A percentile compares a stretch with the other conserved stretches of the same genome.
Conservation (phyloP, 1,140 invertebrate genomes). For the Mactra quadrangularis region DNA sequence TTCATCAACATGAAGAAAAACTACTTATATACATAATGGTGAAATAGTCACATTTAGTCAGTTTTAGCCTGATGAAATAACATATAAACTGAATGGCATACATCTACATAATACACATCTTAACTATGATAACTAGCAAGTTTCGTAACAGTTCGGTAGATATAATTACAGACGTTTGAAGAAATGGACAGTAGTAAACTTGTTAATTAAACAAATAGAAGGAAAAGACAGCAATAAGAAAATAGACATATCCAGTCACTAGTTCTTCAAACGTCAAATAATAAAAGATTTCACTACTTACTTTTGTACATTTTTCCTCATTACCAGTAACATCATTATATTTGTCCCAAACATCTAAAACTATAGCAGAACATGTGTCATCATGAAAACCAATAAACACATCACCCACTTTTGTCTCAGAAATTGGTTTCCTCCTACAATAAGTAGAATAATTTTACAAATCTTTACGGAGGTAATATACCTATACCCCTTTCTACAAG, state of each 20-base stretch:
- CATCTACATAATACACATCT: no score
- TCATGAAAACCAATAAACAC: slow-evolving; percentile 59
- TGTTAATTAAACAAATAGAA: neutral
- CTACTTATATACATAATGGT: no score
- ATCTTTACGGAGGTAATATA: no score
- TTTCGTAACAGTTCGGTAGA: no score
- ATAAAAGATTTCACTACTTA: neutral
- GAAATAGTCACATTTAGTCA: no score
- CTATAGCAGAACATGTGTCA: slow-evolving; percentile 74
- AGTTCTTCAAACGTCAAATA: neutral
- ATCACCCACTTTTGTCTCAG: neutral
- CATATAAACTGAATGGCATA: no score
- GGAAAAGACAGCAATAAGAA: neutral
- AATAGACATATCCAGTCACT: neutral
- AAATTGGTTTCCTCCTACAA: neutral
- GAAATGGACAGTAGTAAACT: neutral
- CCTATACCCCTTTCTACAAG: no score
- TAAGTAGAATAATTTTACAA: no score
- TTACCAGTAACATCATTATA: neutral
- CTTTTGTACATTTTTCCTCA: neutral
- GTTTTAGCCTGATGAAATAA: no score
- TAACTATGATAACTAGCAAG: no score
- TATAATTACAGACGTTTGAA: no score
- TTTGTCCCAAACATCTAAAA: slow-evolving; percentile 67
- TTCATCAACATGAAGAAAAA: neutral